phyloP scores from a whole-genome alignment of 2,888 invertebrate genomes.

The Amorpha juglandis region DNA sequence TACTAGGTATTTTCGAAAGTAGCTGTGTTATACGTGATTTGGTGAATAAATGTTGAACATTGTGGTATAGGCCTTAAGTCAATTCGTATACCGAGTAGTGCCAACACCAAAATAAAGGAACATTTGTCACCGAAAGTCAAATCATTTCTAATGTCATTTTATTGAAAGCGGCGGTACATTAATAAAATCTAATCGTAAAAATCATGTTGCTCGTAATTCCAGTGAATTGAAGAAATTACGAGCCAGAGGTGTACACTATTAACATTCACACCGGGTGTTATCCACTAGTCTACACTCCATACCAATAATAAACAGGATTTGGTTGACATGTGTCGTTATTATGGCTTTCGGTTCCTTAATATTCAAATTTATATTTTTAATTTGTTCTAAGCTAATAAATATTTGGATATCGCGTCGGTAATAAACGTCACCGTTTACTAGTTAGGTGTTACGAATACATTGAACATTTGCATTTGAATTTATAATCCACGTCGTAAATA shows the following conservation, averaged over 20 bases:
- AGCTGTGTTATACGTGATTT: too few relatives aligned
- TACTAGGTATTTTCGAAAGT: too few relatives aligned
- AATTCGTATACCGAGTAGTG: too few relatives aligned
- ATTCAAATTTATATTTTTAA: slow-evolving; percentile 73
- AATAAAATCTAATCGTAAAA: slow-evolving; percentile 63
- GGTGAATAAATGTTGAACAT: too few relatives aligned
- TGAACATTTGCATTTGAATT: slow-evolving; percentile 56
- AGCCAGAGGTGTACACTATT: slow-evolving; percentile 61
- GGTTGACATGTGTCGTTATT: slow-evolving; percentile 60
- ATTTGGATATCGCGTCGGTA: slow-evolving; percentile 61
- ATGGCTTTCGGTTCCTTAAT: slow-evolving; percentile 54
- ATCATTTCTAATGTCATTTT: slow-evolving; percentile 20
- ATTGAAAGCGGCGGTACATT: slow-evolving; percentile 43
- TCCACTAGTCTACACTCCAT: slow-evolving; percentile 47
- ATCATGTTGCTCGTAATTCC: slow-evolving; percentile 48
- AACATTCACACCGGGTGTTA: slow-evolving; percentile 70
- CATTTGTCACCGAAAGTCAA: background rate
- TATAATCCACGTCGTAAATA: slow-evolving; percentile 53
- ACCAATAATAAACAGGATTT: slow-evolving; percentile 69
- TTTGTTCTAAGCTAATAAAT: slow-evolving; percentile 73
- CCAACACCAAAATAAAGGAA: too few relatives aligned
- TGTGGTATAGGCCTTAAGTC: too few relatives aligned
- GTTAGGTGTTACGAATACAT: slow-evolving; percentile 58
- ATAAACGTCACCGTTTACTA: slow-evolving; percentile 64
- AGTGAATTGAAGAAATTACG: slow-evolving; percentile 42